A percentile compares a stretch with the other conserved stretches of the same genome.
phyloP scores from a whole-genome alignment of 2,888 invertebrate genomes.

The Steinernema carpocapsae region DNA sequence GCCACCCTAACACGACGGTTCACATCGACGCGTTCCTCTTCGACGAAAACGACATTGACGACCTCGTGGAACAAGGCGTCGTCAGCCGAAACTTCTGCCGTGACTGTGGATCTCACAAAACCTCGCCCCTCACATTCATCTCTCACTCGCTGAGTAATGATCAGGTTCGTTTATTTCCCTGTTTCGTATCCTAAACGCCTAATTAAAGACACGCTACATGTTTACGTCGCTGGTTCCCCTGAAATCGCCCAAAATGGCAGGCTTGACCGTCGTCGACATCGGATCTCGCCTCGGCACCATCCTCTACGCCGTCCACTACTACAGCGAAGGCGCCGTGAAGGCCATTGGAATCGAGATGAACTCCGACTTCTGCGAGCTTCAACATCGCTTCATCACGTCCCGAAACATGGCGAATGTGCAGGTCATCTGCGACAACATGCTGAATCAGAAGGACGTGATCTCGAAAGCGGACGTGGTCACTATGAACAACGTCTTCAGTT shows the following conservation, averaged over 20 bases:
- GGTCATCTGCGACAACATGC: constrained; percentile 74
- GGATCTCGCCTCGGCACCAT: constrained; percentile 79
- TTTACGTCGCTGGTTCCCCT: constrained; percentile 75
- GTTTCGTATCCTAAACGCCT: background rate
- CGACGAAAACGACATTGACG: constrained; percentile 76
- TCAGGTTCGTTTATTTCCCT: constrained; percentile 40
- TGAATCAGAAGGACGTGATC: constrained; percentile 73
- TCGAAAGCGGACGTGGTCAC: constrained; percentile 75
- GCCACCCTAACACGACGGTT: constrained; percentile 51
- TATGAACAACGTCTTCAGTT: constrained; percentile 78
- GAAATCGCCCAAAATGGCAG: constrained; percentile 71
- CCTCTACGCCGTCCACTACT: constrained; percentile 73
- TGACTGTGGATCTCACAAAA: constrained; percentile 73
- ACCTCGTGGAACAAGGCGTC: constrained; percentile 73
- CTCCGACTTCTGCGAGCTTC: constrained; percentile 75
- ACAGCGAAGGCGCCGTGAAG: constrained; percentile 62
- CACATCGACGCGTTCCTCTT: constrained; percentile 79
- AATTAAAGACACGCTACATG: constrained; percentile 71
- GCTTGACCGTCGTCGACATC: constrained; percentile 76
- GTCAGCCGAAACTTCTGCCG: constrained; percentile 73
- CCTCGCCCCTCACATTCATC: constrained; percentile 70
- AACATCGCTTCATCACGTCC: constrained; percentile 74
- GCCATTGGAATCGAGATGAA: constrained; percentile 79
- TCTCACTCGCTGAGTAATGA: constrained; percentile 57
- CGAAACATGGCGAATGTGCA: constrained; percentile 70